Evolutionary conservation across 2,113 vertebrate genomes (phyloP), one percentile per base, ranked within the genome.

Genomic region (Sylvilagus bachmani): DNA sequence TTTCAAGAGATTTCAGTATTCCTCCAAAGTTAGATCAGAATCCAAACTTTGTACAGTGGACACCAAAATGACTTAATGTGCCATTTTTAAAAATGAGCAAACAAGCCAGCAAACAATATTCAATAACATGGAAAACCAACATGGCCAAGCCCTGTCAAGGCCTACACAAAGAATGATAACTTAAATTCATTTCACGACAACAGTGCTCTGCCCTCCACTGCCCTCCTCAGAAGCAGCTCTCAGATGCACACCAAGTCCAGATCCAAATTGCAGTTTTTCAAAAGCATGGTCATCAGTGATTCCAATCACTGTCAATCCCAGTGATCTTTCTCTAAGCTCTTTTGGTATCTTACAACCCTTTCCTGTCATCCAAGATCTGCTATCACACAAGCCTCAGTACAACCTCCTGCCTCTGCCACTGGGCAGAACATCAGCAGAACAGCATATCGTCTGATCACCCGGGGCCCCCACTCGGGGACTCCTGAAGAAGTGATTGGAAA

Each of bases 21-120:
- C 27, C 12, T 92, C 66, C 44, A 51, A 80, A 77, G 88, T 89
- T 81, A 75, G 36, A 53, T 86, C 49, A 86, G 70, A 90, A 93
- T 79, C 55, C 85, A 64, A 78, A 94, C 77, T 86, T 78, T 61
- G 31, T 53, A 67, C 67, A 38, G 24, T 31, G 21, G 62, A 27
- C 24, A n/a, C 51, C 70, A 44, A 91, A 91, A 80, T 27, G 14
- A 80, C 13, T 36, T 80, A 10, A 85, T 77, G 33, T 77, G 51
- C 29, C 86, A 4, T 66, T 91, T 93, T 71, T 80, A 3, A 36
- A 36, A 91, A 31, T 51, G 19, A 49, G 19, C 16, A 81, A 80
- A 81, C 6, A 79, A 86, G 49, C 79, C 62, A 81, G 33, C 49
- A 70, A 84, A 81, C 38, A 86, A 73, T 44, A 82, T 51, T 66